Base-by-base conservation (phyloP, 2,888 invertebrate species). In the Coleophora flavipennella region DNA sequence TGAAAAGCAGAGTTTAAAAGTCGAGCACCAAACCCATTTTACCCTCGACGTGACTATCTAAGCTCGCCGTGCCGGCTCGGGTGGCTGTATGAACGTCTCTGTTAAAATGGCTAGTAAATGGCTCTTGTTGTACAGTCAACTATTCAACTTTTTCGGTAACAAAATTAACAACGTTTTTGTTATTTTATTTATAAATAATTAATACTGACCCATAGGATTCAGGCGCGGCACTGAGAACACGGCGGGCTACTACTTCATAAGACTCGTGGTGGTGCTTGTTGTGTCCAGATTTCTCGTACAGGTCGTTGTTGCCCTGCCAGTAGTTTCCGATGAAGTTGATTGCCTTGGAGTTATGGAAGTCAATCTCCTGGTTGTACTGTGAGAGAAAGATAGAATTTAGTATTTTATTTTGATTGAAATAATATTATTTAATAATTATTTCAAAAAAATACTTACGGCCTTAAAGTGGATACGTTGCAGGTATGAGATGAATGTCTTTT, bases 271-370 rank as follows among this genome's bases (percentile, higher is more conserved):
- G 65, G 56, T 68, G 71, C 44, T 70, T 59, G 41, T 59, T 62
- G 13, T 62, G 60, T 34, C 52, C 63, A 35, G 62, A 49, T 34
- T 72, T 70, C 32, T 70, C 64, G 48, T 69, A 74, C 39, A 79
- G 52, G 55, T 89, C 87, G 41, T 70, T 74, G 56, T 88, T 89
- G 36, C 85, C 84, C 67, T 88, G 87, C 65, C 89, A 84, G 54
- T 85, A 66, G 64, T 86, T 86, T 1, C 86, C 87, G 12, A 89
- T 75, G 42, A 81, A 75, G 68, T 86, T 84, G 44, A 88, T 65
- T 33, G 88, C 86, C 33, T 86, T 71, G 3, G 68, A 59, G 45
- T 68, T 62, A 41, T 54, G 62, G 43, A 78, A 57, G 41, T 74
- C 68, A 36, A 76, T 48, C 35, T 77, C 67, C 43, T 76, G 64